Base-by-base conservation (phyloP, 2,888 invertebrate genomes). In the Standfussiana lucernea region DNA sequence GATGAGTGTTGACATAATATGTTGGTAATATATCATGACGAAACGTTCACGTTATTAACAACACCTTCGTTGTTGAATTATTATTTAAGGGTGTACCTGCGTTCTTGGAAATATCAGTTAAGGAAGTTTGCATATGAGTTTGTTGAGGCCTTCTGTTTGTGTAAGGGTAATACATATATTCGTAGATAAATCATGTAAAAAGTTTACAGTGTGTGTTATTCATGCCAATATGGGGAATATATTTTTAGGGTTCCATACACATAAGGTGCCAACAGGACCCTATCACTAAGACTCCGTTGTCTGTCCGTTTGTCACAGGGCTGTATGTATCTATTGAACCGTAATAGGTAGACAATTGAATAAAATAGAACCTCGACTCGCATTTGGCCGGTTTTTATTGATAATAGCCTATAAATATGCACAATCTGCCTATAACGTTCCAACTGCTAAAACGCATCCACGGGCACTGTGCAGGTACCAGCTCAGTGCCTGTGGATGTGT, bases 1-100 rank as follows among this genome's bases (percentile, higher is more conserved):
- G 79, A 83, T 47, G 84, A 66, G 80, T 83, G 84, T 71, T 84
- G 80, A 84, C 84, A 66, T 32, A 80, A 50, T 70, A 32, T 50
- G 70, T 32, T 45, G 77, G 71, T 67, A 71, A 80, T 80, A 83
- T 66, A 80, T 80, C 71, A 79, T 53, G 79, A 47, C 37, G 53
- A 66, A 21, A 37, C 45, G 72, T 61, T 79, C 65, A 21, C 45
- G 32, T 71, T 68, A 78, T 78, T 78, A 83, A 77, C 77, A 37
- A 32, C 83, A 69, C 79, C 68, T 68, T 28, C 24, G 77, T 37
- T 77, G n/a, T 40, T 68, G 32, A 78, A 37, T 56, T 74, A 74
- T 74, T 35, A 56, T 83, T 40, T 40, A 24, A 40, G 47, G 53
- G 24, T 56, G 21, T 45, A 53, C 40, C 7, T n/a, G 35, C 28